Base-by-base conservation (phyloP, 2,888 invertebrate genomes). In the Agrochola lychnidis region DNA sequence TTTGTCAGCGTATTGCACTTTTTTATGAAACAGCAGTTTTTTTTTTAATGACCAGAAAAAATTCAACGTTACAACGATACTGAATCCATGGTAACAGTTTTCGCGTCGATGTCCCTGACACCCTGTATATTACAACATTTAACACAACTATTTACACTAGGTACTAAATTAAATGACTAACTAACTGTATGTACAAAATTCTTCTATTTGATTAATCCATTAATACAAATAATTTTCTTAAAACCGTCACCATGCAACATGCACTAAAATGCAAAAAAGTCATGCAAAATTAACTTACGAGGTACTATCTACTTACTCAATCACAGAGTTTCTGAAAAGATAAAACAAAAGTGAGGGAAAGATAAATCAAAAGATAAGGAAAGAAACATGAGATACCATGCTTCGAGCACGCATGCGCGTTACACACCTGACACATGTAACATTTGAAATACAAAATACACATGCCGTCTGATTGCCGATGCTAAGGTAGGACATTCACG, bases 241-340 rank as follows among this genome's bases (percentile, higher is more conserved):
- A 30, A 30, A 51, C 64, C 22, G 25, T 30, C 6, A 51, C 25
- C 72, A 78, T 42, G 4, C 10, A 64, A 66, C 76, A 70, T 40
- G 12, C 53, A 78, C 16, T 6, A 70, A 48, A 53, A 73, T 53
- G 14, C 66, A 80, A 42, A 63, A 48, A 76, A 48, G 5, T 22
- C 84, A 84, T 82, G 82, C 82, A 79, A 57, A n/a, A 1, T 59
- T 75, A 80, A 86, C 84, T 84, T 86, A 83, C 78, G 83, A 45
- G 14, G 45, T 14, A 75, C 82, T 75, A 75, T 83, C 86, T 91
- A 95, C 95, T 95, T 92, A 95, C 95, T 92, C 89, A 88, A 93
- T 90, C 83, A 95, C 88, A 78, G 93, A 91, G 12, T 86, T 84
- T 93, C 95, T 95, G 95, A 90, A 94, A 94, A 91, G 84, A 89